A percentile compares a stretch with the other conserved stretches of the same genome.
Conservation (phyloP, 2,888 invertebrate genomes). For the Lithophane socia region DNA sequence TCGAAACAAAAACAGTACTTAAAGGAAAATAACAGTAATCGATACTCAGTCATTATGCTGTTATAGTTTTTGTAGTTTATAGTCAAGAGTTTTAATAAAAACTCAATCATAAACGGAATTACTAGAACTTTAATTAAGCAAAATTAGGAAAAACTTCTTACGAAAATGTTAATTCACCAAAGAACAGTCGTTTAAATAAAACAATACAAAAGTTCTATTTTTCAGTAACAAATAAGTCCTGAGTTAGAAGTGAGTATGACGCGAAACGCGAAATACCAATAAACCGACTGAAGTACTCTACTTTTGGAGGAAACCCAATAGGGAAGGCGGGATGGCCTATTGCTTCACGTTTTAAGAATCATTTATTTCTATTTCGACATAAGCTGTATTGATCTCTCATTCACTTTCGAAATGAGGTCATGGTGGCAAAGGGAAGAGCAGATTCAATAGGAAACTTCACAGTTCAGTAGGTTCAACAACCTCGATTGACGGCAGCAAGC, state of each 20-base stretch:
- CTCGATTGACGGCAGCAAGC: slow-evolving; percentile 10
- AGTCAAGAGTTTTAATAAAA: background rate
- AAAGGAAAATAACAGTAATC: slow-evolving; percentile 32
- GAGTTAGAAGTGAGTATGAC: slow-evolving; percentile 10
- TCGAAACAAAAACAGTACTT: slow-evolving; percentile 29
- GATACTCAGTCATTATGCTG: slow-evolving; percentile 10
- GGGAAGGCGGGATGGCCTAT: background rate
- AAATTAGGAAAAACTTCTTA: slow-evolving; percentile 17
- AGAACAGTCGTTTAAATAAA: slow-evolving; percentile 19
- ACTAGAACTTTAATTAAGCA: background rate
- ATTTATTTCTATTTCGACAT: slow-evolving; percentile 31
- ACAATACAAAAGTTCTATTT: slow-evolving; percentile 18
- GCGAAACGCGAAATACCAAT: slow-evolving; percentile 2
- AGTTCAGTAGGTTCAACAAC: slow-evolving; percentile 21
- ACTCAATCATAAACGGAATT: slow-evolving; percentile 3
- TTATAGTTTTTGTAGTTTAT: background rate
- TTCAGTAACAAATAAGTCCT: slow-evolving; percentile 14
- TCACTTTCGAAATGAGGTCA: slow-evolving; percentile 21
- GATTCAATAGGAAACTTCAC: slow-evolving; percentile 27
- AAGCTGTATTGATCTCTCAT: slow-evolving; percentile 29
- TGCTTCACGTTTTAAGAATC: background rate
- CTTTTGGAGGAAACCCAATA: slow-evolving; percentile 21
- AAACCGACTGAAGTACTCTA: background rate
- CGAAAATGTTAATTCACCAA: slow-evolving; percentile 7
- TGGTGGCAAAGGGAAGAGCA: background rate